Conservation (phyloP, 2,113 vertebrate species). For the Drymodes brunneopygia region DNA sequence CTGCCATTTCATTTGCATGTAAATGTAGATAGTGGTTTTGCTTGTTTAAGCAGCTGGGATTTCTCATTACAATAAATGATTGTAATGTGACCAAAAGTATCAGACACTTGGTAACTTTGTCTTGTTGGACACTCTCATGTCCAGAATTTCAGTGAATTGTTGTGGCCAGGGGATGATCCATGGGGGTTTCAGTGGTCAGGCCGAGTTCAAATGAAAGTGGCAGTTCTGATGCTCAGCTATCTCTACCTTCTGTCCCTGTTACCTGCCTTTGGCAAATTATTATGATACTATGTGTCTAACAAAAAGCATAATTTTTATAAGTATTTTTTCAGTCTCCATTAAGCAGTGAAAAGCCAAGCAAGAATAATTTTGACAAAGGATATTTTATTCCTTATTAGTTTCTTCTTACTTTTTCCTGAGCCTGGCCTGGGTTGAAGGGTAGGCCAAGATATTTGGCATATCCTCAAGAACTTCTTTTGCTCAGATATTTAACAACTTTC, state of each 20-base stretch:
- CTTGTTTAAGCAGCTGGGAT: conserved; percentile 43
- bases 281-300: not conserved
- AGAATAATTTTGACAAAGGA: not conserved
- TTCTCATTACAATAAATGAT: conserved; percentile 52
- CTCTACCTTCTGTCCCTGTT: not conserved
- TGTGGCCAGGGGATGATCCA: not conserved
- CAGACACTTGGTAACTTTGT: conserved; percentile 28
- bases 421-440: not conserved
- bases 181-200: not conserved
- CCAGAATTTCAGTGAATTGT: not conserved
- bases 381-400: not conserved
- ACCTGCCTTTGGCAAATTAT: not conserved
- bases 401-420: not conserved
- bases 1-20: conserved; percentile 18
- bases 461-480: not conserved
- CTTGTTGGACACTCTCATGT: not conserved
- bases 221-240: not conserved
- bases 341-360: not conserved
- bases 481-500: not conserved
- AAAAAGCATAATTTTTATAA: not conserved
- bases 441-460: not conserved
- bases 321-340: not conserved
- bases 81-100: conserved; percentile 46
- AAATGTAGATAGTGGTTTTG: conserved; percentile 30
- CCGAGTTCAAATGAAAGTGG: not conserved